Conservation (phyloP, 2,888 invertebrate genomes). For the Poecilobothrus nobilitatus region DNA sequence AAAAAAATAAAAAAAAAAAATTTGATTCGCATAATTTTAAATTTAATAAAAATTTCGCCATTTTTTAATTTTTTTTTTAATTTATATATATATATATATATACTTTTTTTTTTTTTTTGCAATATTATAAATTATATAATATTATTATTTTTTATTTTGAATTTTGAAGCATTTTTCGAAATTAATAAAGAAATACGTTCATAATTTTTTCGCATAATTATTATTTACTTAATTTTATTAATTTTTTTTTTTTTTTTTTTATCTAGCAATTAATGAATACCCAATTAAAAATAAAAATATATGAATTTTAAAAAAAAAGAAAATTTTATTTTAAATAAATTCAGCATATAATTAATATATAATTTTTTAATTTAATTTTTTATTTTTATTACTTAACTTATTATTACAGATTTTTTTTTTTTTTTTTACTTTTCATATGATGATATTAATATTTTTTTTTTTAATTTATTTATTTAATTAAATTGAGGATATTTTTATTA, state of each 20-base stretch:
- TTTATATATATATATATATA: too few relatives aligned
- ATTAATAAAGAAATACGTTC: too few relatives aligned
- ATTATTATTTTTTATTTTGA: too few relatives aligned
- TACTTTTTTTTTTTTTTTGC: too few relatives aligned
- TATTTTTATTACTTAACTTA: background rate
- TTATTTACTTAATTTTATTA: too few relatives aligned
- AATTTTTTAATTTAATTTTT: background rate
- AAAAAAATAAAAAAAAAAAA: too few relatives aligned
- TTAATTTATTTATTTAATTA: background rate
- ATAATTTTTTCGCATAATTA: too few relatives aligned
- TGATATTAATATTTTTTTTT: background rate
- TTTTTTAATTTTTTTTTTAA: too few relatives aligned
- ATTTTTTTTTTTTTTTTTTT: background rate
- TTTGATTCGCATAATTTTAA: too few relatives aligned
- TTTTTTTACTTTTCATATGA: background rate
- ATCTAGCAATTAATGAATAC: constrained; percentile 6
- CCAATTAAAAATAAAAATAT: background rate
- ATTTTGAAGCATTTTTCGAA: too few relatives aligned
- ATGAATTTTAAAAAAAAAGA: background rate
- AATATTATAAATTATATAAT: too few relatives aligned
- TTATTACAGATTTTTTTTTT: constrained; percentile 2
- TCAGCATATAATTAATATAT: background rate
- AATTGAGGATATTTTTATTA: background rate
- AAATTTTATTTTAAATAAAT: background rate
- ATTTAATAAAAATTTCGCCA: too few relatives aligned